These are phyloP conservation scores for Anthopleura sola DNA, from an alignment of 64 coral and sea anemone genomes.

Conservation along the genomic window DNA sequence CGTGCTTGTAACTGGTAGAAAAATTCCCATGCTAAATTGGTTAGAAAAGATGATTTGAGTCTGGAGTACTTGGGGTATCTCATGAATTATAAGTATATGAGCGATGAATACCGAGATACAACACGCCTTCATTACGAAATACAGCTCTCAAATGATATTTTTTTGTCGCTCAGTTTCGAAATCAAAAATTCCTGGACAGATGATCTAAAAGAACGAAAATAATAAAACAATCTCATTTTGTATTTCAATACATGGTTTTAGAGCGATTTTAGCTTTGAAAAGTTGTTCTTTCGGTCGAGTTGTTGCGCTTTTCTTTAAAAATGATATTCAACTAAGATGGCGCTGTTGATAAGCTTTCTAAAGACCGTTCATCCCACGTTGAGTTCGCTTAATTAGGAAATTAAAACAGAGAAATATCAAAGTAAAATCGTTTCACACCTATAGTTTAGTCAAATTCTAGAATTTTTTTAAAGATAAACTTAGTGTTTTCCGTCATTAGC, in stretches of 20 bases:
- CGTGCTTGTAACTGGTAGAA: not conserved
- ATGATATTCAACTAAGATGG: not conserved
- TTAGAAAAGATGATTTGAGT: not conserved
- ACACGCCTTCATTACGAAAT: not conserved
- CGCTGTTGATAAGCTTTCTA: not conserved
- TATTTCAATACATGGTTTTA: not conserved
- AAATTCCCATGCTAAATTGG: not conserved
- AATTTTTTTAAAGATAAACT: constrained; percentile 3
- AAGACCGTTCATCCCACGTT: not conserved
- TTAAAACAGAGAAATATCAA: not conserved
- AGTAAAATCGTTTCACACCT: not conserved
- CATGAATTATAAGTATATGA: not conserved
- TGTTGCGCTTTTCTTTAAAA: not conserved
- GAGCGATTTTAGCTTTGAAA: not conserved
- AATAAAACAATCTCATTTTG: not conserved
- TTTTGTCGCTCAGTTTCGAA: too few relatives aligned
- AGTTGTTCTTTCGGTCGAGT: not conserved
- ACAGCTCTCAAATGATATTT: not conserved
- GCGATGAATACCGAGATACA: not conserved
- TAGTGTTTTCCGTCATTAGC: not conserved
- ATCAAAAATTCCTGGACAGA: too few relatives aligned
- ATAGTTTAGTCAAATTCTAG: not conserved
- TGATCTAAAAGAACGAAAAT: too few relatives aligned
- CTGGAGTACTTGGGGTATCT: not conserved
- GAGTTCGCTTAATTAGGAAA: not conserved